Conservation (phyloP, 2,113 vertebrate genomes). For the Saccopteryx bilineata region DNA sequence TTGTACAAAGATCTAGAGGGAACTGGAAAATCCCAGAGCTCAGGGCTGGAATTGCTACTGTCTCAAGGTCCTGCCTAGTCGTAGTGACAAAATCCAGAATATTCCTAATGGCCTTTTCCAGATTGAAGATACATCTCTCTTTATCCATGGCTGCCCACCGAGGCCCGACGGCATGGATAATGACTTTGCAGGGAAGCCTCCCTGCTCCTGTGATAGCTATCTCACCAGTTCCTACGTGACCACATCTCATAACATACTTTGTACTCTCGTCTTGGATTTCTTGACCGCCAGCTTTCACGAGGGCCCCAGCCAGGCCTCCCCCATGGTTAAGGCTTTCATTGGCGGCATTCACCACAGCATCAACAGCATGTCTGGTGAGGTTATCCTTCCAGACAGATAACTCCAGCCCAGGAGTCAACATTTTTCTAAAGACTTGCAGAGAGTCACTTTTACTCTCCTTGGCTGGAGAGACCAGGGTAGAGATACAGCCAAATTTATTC, state of each 20-base stretch:
- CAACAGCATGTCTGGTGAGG: conserved; percentile 87
- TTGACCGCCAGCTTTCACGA: conserved; percentile 89
- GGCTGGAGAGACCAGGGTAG: conserved; percentile 55
- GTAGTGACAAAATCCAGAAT: conserved; percentile 78
- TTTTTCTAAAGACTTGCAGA: conserved; percentile 83
- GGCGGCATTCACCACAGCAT: conserved; percentile 95
- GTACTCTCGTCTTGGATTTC: conserved; percentile 85
- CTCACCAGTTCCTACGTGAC: conserved; percentile 76
- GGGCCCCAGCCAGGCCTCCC: conserved; percentile 90
- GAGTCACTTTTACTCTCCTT: conserved; percentile 59
- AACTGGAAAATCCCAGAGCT: conserved; percentile 94
- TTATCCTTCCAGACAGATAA: conserved; percentile 93
- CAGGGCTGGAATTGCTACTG: conserved; percentile 95
- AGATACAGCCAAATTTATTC: conserved; percentile 88
- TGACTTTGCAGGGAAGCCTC: conserved; percentile 85
- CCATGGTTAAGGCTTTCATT: conserved; percentile 86
- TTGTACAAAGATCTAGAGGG: conserved; percentile 89
- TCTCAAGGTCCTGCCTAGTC: not conserved
- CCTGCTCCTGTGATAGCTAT: conserved; percentile 85
- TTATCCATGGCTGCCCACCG: fast-evolving
- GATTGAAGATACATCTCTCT: fast-evolving
- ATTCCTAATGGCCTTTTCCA: conserved; percentile 72
- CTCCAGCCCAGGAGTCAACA: conserved; percentile 63
- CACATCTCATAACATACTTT: fast-evolving
- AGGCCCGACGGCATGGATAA: conserved; percentile 95